Base-by-base conservation (phyloP, 2,797 vertebrate genomes). In the Parambassis ranga region DNA sequence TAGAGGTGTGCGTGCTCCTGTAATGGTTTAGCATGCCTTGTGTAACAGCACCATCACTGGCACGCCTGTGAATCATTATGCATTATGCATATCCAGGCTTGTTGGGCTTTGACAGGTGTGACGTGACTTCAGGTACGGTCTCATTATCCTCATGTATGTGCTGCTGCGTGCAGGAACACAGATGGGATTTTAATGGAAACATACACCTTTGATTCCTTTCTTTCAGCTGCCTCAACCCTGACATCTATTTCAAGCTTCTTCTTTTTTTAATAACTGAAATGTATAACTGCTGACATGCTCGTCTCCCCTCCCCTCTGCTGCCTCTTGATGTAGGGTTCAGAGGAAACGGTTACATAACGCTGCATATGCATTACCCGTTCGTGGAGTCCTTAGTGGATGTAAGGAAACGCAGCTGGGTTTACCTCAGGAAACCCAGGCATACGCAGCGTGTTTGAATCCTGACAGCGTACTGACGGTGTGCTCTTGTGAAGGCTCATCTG, bases 221-320 rank as follows among this genome's bases (percentile, higher is more conserved):
- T 39, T 32, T 61, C 38, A 55, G 36, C 3, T 0, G 14, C 23
- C 3, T 9, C 15, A 61, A 16, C 68, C 46, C 33, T 5, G 43
- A 51, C 42, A 53, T 13, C 3, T 1, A 2, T 61, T 48, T 61
- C 11, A 41, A 48, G 11, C 30, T 46, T 56, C 38, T 74, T n/a
- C n/a, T n/a, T n/a, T n/a, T n/a, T n/a, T 82, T 66, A 59, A 65
- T 62, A 49, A 53, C 23, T 13, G 8, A 59, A 65, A 68, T 77
- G 39, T 51, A 44, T 62, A 78, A 43, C 48, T 60, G 41, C 69
- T 72, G 65, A 68, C 65, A 63, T 32, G 20, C 63, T 71, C 42
- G 49, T 71, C 58, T 22, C 2, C 18, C 30, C 26, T 2, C 18
- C 30, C 26, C 23, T 47, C 28, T 36, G n/a, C n/a, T 37, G 27